Evolutionary conservation across 2,888 invertebrate species (phyloP).

Genomic region (Apodemia hepburni): DNA sequence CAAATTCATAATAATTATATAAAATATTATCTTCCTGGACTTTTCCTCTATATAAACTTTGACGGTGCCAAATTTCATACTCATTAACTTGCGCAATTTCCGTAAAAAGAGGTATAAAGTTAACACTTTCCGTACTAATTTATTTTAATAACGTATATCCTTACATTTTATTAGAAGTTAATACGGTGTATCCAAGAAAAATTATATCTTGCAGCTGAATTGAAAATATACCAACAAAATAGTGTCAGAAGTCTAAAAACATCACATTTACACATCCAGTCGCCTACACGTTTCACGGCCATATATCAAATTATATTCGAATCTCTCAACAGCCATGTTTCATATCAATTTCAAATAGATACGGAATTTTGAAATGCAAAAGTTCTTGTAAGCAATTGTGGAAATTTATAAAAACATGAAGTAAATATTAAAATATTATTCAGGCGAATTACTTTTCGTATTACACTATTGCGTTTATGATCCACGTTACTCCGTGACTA

Average conservation of each 20-base stretch:
- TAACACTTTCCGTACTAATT: no score
- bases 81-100: no score
- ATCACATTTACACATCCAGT: constrained; percentile 24
- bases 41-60: no score
- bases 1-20: no score
- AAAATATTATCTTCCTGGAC: no score
- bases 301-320: constrained; percentile 34
- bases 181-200: background rate
- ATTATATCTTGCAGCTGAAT: background rate
- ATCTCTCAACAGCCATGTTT: constrained; percentile 29
- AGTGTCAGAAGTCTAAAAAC: background rate
- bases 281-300: constrained; percentile 30
- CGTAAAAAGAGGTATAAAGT: no score
- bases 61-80: no score
- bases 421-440: background rate
- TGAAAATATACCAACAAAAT: background rate
- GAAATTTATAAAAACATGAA: background rate
- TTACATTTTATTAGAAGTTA: background rate
- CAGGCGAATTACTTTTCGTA: background rate
- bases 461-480: background rate
- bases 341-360: constrained; percentile 7
- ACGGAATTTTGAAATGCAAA: background rate
- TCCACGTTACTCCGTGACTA: no score
- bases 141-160: background rate
- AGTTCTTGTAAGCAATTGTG: background rate